Base-by-base conservation (phyloP, 2,113 vertebrate genomes). In the Aleadryas rufinucha region DNA sequence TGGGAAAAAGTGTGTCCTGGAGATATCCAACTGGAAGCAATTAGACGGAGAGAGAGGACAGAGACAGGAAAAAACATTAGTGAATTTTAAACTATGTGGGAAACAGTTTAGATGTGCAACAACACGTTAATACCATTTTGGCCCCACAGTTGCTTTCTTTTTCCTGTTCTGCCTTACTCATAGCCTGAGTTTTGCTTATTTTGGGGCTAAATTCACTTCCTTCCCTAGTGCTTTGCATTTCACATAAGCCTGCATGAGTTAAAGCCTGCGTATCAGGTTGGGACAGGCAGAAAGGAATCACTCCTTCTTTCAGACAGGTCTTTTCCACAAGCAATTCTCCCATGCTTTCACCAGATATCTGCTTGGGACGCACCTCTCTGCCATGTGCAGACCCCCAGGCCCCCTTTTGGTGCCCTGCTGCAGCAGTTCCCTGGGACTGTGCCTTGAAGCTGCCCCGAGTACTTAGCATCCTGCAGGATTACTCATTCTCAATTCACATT, bases 361-460 rank as follows among this genome's bases (percentile, higher is more conserved):
- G 30, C 18, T n/a, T 77, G 24, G 57, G 45, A 28, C 3, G 3
- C 24, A 42, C 28, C 39, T 18, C n/a, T 84, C 11, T 18, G 2
- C 18, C 2, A 0, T 16, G 19, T 4, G 6, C 35, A 60, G 26
- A 77, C 10, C 39, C 30, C 42, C 27, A 23, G 10, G 7, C 35
- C 37, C 24, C 2, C 0, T 13, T 53, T 76, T 28, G 0, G 1
- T 66, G 81, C 16, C 42, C 14, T 54, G 8, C n/a, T 72, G 42
- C 80, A 63, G 3, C 24, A 13, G 11, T 2, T n/a, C 8, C 17
- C 4, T 1, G 4, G 30, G 33, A 65, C 0, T 3, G 1, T 9
- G 13, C 35, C 61, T 37, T 2, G 1, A 56, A 63, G 41, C 7
- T 0, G 0, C 37, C 19, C 45, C 0, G 0, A 41, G 65, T 24